phyloP scores from a whole-genome alignment of 2,797 vertebrate species.

The Cossypha caffra region DNA sequence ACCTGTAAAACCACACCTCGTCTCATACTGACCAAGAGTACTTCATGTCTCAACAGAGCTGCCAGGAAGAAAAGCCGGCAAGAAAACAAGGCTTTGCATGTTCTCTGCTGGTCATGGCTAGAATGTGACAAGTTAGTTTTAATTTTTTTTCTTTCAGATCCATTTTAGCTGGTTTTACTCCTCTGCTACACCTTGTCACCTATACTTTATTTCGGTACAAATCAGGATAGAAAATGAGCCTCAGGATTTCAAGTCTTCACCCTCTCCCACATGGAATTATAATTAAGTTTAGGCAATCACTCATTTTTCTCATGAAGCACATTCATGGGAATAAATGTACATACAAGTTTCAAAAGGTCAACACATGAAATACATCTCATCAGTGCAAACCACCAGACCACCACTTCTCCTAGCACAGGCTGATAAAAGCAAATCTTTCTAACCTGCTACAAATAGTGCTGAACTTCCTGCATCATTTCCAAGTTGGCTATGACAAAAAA shows the following conservation, averaged over 20 bases:
- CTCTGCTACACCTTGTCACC: neutral
- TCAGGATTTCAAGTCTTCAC: neutral
- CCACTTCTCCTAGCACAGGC: neutral
- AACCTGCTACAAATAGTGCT: neutral
- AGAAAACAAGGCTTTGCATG: neutral
- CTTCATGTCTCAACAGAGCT: neutral
- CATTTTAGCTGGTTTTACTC: neutral
- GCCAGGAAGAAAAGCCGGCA: neutral
- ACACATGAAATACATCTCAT: neutral
- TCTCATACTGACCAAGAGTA: neutral
- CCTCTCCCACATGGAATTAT: neutral
- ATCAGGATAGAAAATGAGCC: neutral
- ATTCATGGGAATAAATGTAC: neutral
- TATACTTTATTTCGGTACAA: neutral
- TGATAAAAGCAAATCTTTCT: neutral
- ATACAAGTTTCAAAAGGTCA: neutral
- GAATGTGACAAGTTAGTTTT: neutral
- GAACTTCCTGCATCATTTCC: neutral
- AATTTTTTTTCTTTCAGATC: neutral
- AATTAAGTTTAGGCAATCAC: neutral
- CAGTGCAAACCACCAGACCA: neutral
- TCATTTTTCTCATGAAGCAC: neutral
- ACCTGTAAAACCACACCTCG: neutral
- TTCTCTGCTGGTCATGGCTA: neutral
- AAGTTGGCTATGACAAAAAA: neutral